Evolutionary conservation across 2,797 vertebrate species (phyloP).

Genomic region (Heliangelus exortis): DNA sequence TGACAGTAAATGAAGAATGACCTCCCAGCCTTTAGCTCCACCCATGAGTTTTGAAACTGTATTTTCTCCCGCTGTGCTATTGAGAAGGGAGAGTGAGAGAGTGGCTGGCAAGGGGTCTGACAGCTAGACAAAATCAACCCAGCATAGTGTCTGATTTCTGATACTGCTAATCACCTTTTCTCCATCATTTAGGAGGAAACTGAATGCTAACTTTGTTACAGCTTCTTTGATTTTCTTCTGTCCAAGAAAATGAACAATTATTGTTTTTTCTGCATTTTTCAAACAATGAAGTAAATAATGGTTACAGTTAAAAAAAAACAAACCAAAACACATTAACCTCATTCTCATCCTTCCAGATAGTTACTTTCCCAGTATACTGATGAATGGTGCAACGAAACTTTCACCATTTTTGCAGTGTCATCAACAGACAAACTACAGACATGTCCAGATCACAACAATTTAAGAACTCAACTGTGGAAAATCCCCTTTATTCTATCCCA

Average conservation of each 20-base stretch:
- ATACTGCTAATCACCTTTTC: background rate
- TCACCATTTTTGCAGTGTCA: background rate
- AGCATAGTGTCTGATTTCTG: background rate
- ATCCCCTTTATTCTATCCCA: background rate
- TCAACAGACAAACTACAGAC: background rate
- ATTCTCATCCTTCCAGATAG: background rate
- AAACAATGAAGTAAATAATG: no score
- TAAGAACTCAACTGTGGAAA: background rate
- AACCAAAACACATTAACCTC: background rate
- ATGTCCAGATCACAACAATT: background rate
- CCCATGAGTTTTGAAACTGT: fast-evolving
- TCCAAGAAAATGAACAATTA: background rate
- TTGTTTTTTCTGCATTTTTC: background rate
- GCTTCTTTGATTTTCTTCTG: background rate
- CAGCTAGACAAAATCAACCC: background rate
- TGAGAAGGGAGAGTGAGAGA: background rate
- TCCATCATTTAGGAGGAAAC: background rate
- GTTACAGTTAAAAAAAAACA: no score
- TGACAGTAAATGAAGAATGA: background rate
- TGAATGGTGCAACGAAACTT: background rate
- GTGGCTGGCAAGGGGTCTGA: background rate
- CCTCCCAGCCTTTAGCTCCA: background rate
- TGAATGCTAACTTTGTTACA: background rate
- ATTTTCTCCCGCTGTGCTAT: background rate
- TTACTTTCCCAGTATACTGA: background rate